Base-by-base conservation (phyloP, 2,113 vertebrate species). In the Girardinichthys multiradiatus region DNA sequence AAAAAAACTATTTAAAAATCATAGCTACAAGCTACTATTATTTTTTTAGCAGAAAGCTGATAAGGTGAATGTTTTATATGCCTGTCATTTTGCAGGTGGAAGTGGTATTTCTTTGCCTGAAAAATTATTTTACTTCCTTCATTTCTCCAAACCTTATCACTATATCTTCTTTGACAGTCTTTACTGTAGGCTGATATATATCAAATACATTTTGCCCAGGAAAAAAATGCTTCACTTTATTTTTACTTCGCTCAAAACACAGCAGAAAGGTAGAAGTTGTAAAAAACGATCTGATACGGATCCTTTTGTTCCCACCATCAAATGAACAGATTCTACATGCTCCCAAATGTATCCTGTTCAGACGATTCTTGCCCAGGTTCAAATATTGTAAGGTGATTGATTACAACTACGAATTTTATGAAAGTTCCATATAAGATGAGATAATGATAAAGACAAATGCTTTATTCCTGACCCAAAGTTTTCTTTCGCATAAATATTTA, bases 31-130 rank as follows among this genome's bases (percentile, higher is more conserved):
- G 70, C n/a, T n/a, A n/a, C n/a, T n/a, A 86, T 87, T 67, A 33
- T 84, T 81, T 54, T 84, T 75, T 62, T 45, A 78, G 60, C 76
- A 80, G 42, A 80, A 66, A 33, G 61, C 30, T n/a, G 66, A 84
- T 80, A 80, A 82, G 74, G 63, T 30, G 72, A 65, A 72, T 78
- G 81, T 77, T 80, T 86, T 86, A 82, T 81, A 70, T 21, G 19
- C 62, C 81, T 80, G 74, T 80, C 81, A 80, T 75, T 82, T 70
- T 78, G 75, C 58, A 80, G 80, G 74, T 66, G 66, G 77, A 42
- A 60, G 57, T 76, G 54, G 68, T 66, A 59, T 72, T 81, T 67
- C 75, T 79, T 57, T 60, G 30, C 35, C 59, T 79, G 67, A 73
- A 76, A 71, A 72, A 76, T 68, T 15, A 26, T 35, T 77, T 48